Evolutionary conservation across 1,140 invertebrate species (phyloP), one percentile per base, ranked within the genome.

Genomic region (Apis mellifera): DNA sequence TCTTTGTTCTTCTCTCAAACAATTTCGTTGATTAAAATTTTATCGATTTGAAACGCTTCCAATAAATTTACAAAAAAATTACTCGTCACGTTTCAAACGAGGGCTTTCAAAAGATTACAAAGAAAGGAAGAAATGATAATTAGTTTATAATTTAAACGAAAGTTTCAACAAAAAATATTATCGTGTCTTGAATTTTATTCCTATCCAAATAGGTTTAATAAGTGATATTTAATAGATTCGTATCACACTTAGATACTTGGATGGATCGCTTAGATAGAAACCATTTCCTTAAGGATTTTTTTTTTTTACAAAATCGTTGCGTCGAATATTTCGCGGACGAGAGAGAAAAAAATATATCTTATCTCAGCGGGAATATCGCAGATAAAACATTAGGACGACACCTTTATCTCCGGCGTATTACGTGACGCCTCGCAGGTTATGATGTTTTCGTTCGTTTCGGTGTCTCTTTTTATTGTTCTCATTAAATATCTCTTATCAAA

Each of bases 401-500:
- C 48, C 32, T 55, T 86, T 83, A 75, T 85, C 70, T 66, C 15
- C 23, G 62, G 23, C 54, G 54, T 50, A 59, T 85, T 73, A 74
- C 21, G 57, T 54, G 68, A 64, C 26, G 23, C 19, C 17, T 42
- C 50, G 23, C 57, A 69, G 55, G 32, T 42, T 42, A 42, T 42
- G 32, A 42, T 42, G 5, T 42, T 42, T 42, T 42, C 32, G 32
- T 42, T 42, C 32, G 4, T 42, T 42, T 42, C 5, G 32, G 32
- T 42, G 32, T 42, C 4, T 42, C 32, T 42, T 42, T 65, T 21
- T 78, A 74, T 71, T 70, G 54, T 74, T 65, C 15, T 54, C 21
- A 32, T 74, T 77, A n/a, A 55, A n/a, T n/a, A 4, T 2, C 2
- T 15, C 19, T 76, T 54, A 54, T 54, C 50, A 15, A 23, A 55